Evolutionary conservation across 2,797 vertebrate genomes (phyloP).

Genomic region (Eurystomus glaucurus): DNA sequence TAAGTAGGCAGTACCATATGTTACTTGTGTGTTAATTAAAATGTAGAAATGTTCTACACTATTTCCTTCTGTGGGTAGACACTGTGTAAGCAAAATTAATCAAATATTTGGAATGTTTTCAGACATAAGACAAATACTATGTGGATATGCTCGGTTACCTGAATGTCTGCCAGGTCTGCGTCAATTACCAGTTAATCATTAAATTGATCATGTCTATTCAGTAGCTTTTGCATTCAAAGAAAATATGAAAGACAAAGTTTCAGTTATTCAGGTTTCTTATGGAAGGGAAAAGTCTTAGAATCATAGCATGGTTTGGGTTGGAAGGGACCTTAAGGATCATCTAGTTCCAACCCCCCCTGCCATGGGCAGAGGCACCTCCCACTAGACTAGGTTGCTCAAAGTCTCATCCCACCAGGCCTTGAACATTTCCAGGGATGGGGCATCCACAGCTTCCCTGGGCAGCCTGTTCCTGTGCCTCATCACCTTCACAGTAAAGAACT

Average conservation of each 20-base stretch:
- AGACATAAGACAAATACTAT: neutral
- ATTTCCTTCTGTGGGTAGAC: neutral
- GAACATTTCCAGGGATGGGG: neutral
- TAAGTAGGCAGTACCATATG: slow-evolving; percentile 46
- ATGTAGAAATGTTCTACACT: neutral
- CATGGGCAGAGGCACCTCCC: neutral
- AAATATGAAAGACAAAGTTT: neutral
- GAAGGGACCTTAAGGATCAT: neutral
- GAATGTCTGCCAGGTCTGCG: neutral
- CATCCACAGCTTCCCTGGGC: neutral
- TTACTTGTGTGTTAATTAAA: slow-evolving; percentile 46
- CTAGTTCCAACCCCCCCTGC: neutral
- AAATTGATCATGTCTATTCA: neutral
- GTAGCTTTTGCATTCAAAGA: neutral
- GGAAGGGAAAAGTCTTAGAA: neutral
- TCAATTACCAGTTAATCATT: neutral
- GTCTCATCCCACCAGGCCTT: neutral
- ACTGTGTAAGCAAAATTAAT: slow-evolving; percentile 17
- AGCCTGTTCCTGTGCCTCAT: neutral
- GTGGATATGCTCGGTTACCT: neutral
- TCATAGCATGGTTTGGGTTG: neutral
- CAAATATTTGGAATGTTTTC: slow-evolving; percentile 51
- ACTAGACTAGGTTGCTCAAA: neutral
- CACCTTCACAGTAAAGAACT: neutral
- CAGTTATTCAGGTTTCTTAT: neutral